phyloP scores from a whole-genome alignment of 2,888 invertebrate species.

The Ganaspis brasiliensis region DNA sequence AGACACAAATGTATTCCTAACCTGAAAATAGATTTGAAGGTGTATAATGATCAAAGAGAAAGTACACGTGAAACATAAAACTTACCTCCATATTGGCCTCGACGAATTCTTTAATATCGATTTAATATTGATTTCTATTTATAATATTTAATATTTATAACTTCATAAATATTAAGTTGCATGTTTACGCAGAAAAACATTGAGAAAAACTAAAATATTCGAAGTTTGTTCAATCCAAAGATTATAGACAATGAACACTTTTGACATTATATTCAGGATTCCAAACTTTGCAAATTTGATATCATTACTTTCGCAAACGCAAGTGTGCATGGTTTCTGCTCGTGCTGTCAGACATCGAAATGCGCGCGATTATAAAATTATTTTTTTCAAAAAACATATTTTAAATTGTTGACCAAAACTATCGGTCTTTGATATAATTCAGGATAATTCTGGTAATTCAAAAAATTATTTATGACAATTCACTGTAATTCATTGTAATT shows the following conservation, averaged over 20 bases:
- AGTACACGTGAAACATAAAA: neutral
- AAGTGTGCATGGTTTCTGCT: neutral
- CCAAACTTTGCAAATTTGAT: neutral
- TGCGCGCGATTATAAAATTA: too few species aligned
- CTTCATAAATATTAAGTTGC: too few species aligned
- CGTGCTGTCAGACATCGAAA: too few species aligned
- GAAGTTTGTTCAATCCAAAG: neutral
- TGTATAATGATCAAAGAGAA: neutral
- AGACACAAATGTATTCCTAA: neutral
- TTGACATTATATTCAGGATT: neutral
- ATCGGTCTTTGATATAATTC: too few species aligned
- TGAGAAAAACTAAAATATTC: neutral
- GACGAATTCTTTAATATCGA: neutral
- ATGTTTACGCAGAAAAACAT: too few species aligned
- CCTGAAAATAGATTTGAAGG: neutral
- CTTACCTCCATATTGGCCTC: conserved; percentile 11
- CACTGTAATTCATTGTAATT: too few species aligned
- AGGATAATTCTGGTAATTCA: too few species aligned
- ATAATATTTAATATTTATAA: too few species aligned
- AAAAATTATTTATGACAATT: too few species aligned
- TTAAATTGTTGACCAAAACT: neutral
- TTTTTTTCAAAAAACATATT: neutral
- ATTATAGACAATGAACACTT: neutral
- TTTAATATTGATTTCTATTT: neutral
- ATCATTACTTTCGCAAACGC: neutral